Percentiles rank a stretch among this genome's conserved stretches.
Evolutionary conservation across 2,888 invertebrate genomes (phyloP).

Genomic region (Tetranychus piercei): DNA sequence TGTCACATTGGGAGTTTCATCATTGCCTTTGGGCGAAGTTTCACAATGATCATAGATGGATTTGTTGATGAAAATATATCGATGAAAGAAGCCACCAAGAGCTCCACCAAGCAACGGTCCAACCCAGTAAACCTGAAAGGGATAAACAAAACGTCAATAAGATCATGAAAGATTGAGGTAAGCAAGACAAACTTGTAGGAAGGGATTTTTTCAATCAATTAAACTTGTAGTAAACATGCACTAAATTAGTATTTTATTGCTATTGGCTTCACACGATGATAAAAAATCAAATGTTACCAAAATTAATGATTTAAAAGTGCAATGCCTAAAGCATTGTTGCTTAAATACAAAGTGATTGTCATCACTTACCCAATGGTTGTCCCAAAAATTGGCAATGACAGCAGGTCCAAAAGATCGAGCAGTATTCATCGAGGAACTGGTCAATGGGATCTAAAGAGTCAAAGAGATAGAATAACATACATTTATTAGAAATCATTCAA

Average conservation of each 20-base stretch:
- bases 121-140: conserved; percentile 56
- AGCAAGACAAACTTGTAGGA: not conserved
- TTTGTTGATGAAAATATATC: conserved; percentile 37
- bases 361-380: conserved; percentile 58
- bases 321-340: no score
- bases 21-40: not conserved
- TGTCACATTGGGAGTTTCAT: not conserved
- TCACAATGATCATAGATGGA: conserved; percentile 21
- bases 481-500: conserved; percentile 2
- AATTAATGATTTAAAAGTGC: no score
- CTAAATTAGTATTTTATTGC: not conserved
- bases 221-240: not conserved
- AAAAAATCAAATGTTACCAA: no score
- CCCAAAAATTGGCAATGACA: conserved; percentile 52
- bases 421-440: conserved; percentile 81
- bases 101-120: conserved; percentile 65
- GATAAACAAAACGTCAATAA: conserved; percentile 27
- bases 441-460: conserved; percentile 41
- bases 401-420: conserved; percentile 74
- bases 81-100: conserved; percentile 54
- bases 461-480: conserved; percentile 18
- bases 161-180: not conserved
- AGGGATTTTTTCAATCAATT: not conserved
- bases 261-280: not conserved
- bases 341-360: not conserved